Base-by-base conservation (phyloP, 2,797 vertebrate species). In the Spheniscus humboldti region DNA sequence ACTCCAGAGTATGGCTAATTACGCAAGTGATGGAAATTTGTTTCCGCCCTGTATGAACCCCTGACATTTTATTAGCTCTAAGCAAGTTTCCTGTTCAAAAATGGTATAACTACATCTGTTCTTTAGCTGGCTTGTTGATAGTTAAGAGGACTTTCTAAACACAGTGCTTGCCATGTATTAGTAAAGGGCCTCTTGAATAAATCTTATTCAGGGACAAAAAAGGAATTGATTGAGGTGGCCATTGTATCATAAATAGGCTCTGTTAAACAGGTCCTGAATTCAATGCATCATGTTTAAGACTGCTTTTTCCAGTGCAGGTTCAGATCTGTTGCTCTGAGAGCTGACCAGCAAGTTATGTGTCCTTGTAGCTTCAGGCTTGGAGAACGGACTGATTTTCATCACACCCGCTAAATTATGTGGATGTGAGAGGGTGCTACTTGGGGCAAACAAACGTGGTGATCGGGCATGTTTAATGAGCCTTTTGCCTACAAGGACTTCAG, bases 1-100 rank as follows among this genome's bases (percentile, higher is more conserved):
- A 73, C 79, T 90, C 55, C 47, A 30, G 59, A 33, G 30, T 86
- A 39, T 37, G 68, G 53, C 48, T 92, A 86, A 90, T 96, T 95
- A 90, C 8, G 5, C 45, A n/a, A 91, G 57, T 69, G 73, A 81
- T 69, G 39, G 82, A 88, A 94, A 86, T 72, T 43, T 84, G 76
- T 81, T 94, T 86, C 66, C 88, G 53, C 47, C 23, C 47, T 19
- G 4, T 60, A 33, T 11, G 41, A 80, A 92, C 27, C 50, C 31
- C 52, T 57, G 39, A 45, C 50, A 18, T 74, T 94, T 93, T 57
- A 63, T 86, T 84, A 88, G 25, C 62, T 92, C 31, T 86, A 57
- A 94, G 45, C 22, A 75, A 64, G 19, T 52, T 77, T 52, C 30
- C 9, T 37, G 35, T n/a, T 87, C 13, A 73, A 66, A 91, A 84